Base-by-base conservation (phyloP, 2,113 vertebrate species). In the Sterrhoptilus dennistouni region DNA sequence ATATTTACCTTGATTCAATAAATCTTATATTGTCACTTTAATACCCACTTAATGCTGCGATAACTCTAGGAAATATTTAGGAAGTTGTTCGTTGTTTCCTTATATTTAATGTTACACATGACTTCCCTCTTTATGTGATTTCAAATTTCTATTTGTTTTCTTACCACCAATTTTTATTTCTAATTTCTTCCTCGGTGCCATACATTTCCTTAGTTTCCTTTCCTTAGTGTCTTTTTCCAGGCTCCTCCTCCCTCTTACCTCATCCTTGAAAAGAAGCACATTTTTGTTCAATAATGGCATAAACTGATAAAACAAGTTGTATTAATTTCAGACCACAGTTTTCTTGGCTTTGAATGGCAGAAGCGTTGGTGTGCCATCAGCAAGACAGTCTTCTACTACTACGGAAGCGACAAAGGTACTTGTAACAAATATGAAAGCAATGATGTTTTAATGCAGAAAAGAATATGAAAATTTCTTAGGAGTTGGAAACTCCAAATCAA, bases 311-410 rank as follows among this genome's bases (percentile, higher is more conserved):
- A 69, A 90, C 61, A 63, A 15, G 25, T 69, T 82, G 25, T 82
- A n/a, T 91, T 93, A 71, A 78, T 95, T 96, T 53, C 95, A 99
- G 99, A 99, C 97, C 98, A 99, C 98, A 99, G 98, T 96, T 99
- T 99, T 89, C 99, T 99, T 88, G 99, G 99, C 88, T 99, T 99
- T 35, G 99, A 99, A 88, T 99, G 99, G 99, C 99, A 99, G 95
- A 99, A 99, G 87, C 98, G 99, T 83, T 99, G 99, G 99, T 99
- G 99, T 85, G 99, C 98, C 68, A 97, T 99, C 35, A 99, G 98
- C 96, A 98, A 97, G 96, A 97, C 98, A 0, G 97, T 97, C 14
- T 99, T 99, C 97, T 99, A 99, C 94, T 99, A 99, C 90, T 99
- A 99, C 27, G 99, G 99, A 90, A 99, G 98, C 7, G 99, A 99